Percentiles rank a stretch among this genome's conserved stretches.
Evolutionary conservation across 2,888 invertebrate genomes (phyloP).

Genomic region (Mesoligia furuncula): DNA sequence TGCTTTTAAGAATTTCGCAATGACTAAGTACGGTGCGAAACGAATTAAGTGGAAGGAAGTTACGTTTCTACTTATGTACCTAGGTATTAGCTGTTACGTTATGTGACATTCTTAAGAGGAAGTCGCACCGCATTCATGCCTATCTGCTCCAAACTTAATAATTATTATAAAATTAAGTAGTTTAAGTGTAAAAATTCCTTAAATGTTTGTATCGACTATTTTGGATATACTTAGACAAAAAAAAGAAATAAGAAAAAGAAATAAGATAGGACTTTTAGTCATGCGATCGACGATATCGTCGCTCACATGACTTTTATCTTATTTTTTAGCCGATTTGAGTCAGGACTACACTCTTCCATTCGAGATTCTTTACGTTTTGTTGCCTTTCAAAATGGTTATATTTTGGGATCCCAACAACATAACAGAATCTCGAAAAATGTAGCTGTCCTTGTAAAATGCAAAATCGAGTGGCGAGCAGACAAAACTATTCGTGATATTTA

Average conservation of each 20-base stretch:
- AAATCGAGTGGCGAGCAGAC: slow-evolving; percentile 19
- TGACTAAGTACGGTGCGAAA: slow-evolving; percentile 25
- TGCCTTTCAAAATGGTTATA: too few species aligned
- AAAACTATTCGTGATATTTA: slow-evolving; percentile 30
- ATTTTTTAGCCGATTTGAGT: too few species aligned
- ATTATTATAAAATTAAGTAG: too few species aligned
- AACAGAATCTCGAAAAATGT: too few species aligned
- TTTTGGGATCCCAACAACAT: too few species aligned
- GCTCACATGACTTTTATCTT: too few species aligned
- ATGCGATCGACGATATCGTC: too few species aligned
- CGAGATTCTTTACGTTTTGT: too few species aligned
- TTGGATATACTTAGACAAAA: too few species aligned
- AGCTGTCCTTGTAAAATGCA: slow-evolving; percentile 59
- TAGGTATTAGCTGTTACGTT: slow-evolving; percentile 30
- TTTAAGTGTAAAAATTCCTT: background rate
- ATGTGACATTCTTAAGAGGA: slow-evolving; percentile 26
- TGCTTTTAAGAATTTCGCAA: slow-evolving; percentile 38
- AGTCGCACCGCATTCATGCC: slow-evolving; percentile 1
- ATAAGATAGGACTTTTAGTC: too few species aligned
- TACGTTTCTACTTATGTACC: slow-evolving; percentile 26
- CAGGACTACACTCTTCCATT: too few species aligned
- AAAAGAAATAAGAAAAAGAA: too few species aligned
- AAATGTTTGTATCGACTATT: background rate
- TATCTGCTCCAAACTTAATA: slow-evolving; percentile 13
- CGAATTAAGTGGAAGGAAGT: slow-evolving; percentile 52